Evolutionary conservation across 1,140 invertebrate genomes (phyloP).

Genomic region (Brachionus paranguensis): DNA sequence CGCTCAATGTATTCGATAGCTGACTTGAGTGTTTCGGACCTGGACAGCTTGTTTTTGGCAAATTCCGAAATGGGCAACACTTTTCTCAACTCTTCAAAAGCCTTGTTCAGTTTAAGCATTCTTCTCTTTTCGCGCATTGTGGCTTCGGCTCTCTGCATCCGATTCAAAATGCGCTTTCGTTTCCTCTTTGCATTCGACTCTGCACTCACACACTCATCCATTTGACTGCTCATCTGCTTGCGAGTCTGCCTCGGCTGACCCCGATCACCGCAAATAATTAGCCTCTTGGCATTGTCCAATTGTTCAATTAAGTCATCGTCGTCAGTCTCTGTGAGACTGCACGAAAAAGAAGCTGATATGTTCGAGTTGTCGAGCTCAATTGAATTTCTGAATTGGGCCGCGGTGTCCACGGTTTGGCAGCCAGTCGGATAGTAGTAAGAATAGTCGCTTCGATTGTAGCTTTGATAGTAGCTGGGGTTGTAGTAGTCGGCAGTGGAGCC

Average conservation of each 20-base stretch:
- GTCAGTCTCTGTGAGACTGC: background rate
- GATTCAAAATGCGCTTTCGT: conserved; percentile 32
- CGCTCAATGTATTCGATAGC: conserved; percentile 40
- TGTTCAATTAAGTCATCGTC: background rate
- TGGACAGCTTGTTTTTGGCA: conserved; percentile 38
- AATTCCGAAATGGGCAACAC: conserved; percentile 34
- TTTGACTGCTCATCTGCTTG: background rate
- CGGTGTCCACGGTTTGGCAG: background rate
- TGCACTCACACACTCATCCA: background rate
- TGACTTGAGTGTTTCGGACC: conserved; percentile 34
- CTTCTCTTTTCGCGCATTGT: conserved; percentile 37
- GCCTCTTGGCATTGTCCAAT: background rate
- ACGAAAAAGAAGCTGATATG: background rate
- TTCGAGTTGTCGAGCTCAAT: background rate
- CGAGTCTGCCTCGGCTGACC: background rate
- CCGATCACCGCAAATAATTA: background rate
- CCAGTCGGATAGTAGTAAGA: background rate
- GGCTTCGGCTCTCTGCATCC: conserved; percentile 27
- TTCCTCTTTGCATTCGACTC: background rate
- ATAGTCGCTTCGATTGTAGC: background rate
- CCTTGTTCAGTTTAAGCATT: conserved; percentile 39
- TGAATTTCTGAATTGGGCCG: background rate
- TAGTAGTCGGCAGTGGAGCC: background rate
- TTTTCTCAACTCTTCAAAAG: conserved; percentile 40
- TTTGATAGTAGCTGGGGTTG: background rate